Percentiles rank a stretch among this genome's conserved stretches.
Conservation (phyloP, 64 coral and sea anemone species). For the Montipora efflorescens region DNA sequence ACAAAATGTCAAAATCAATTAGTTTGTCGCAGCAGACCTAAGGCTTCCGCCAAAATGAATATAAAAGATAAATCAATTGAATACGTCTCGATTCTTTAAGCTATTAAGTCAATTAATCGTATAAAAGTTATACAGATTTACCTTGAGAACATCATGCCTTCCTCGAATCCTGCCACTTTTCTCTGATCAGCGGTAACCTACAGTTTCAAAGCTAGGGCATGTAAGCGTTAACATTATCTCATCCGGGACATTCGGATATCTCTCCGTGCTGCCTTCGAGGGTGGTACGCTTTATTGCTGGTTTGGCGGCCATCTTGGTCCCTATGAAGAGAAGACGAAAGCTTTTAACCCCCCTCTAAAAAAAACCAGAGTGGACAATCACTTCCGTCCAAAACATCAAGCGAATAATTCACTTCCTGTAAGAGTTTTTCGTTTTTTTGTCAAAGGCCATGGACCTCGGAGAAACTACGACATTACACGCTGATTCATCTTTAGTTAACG, state of each 20-base stretch:
- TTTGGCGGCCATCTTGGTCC: conserved; percentile 72
- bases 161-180: too few species aligned
- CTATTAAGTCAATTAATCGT: too few species aligned
- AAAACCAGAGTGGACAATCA: conserved; percentile 42
- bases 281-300: conserved; percentile 69
- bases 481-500: conserved; percentile 64
- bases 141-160: not conserved
- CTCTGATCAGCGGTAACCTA: not conserved
- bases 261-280: conserved; percentile 47
- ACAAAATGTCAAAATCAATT: too few species aligned
- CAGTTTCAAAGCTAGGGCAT: not conserved
- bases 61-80: too few species aligned
- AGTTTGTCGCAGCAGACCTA: too few species aligned
- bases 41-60: too few species aligned
- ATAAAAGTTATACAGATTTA: too few species aligned
- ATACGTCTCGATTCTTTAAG: too few species aligned
- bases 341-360: conserved; percentile 97
- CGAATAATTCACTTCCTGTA: conserved; percentile 87
- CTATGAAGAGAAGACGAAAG: conserved; percentile 51
- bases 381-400: conserved; percentile 80
- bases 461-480: conserved; percentile 61
- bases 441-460: conserved; percentile 72
- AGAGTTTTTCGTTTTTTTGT: not conserved
- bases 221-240: not conserved
- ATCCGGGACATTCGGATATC: conserved; percentile 30